Percentiles rank a stretch among this genome's conserved stretches.
Conservation (phyloP, 2,113 vertebrate genomes). For the Hiodon tergisus region DNA sequence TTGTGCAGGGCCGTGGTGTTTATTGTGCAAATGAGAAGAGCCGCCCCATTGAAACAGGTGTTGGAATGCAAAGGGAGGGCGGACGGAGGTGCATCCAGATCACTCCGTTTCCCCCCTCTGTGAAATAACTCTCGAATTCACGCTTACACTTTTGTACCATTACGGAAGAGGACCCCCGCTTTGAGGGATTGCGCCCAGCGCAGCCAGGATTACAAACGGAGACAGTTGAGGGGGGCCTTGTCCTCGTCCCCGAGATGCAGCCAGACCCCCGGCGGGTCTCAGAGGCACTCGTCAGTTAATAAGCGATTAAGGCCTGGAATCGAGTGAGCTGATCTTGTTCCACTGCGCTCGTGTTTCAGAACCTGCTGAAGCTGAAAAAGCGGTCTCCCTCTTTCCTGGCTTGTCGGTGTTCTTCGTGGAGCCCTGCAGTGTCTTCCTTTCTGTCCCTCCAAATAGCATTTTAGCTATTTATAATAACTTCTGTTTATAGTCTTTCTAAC, state of each 20-base stretch:
- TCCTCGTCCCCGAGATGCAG: constrained; percentile 12
- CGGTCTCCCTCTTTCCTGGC: too few species aligned
- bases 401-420: too few species aligned
- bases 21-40: constrained; percentile 45
- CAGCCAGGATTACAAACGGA: constrained; percentile 35
- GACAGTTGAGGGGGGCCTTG: constrained; percentile 28
- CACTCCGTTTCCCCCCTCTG: constrained; percentile 3
- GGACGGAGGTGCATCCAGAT: constrained; percentile 1
- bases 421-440: too few species aligned
- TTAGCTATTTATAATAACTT: too few species aligned
- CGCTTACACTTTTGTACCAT: constrained; percentile 41
- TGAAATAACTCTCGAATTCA: constrained; percentile 32
- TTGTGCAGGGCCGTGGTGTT: constrained; percentile 41
- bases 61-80: constrained; percentile 30
- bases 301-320: not conserved
- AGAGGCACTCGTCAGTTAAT: constrained; percentile 4
- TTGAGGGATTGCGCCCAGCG: constrained; percentile 27
- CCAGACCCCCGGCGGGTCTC: not conserved
- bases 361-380: too few species aligned
- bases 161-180: constrained; percentile 34
- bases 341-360: not conserved
- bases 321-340: not conserved
- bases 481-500: too few species aligned
- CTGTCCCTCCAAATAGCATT: too few species aligned
- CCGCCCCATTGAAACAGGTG: constrained; percentile 43